Percentiles rank a stretch among this genome's conserved stretches.
Evolutionary conservation across 1,140 invertebrate species (phyloP).

Genomic region (Spodoptera frugiperda): DNA sequence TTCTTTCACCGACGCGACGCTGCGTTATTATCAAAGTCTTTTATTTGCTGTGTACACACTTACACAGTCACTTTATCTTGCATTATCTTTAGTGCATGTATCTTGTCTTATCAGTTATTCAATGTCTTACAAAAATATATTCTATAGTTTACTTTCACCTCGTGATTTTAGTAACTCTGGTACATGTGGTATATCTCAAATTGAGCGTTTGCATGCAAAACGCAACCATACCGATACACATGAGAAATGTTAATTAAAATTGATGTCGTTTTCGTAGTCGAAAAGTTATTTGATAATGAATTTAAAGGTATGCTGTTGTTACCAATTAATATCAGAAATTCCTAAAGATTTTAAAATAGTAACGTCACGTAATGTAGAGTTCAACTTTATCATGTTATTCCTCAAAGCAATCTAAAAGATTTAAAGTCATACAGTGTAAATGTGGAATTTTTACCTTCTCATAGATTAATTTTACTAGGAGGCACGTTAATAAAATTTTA

Average conservation of each 20-base stretch:
- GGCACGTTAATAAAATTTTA: neutral
- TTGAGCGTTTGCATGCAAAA: slow-evolving; percentile 27
- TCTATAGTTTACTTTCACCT: slow-evolving; percentile 36
- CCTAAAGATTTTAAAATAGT: no score
- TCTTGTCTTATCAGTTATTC: slow-evolving; percentile 38
- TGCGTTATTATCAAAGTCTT: slow-evolving; percentile 42
- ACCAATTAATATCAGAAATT: no score
- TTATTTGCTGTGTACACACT: neutral
- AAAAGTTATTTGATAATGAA: slow-evolving; percentile 9
- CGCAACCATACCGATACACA: slow-evolving; percentile 27
- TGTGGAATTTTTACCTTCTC: no score
- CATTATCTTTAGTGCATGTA: slow-evolving; percentile 41
- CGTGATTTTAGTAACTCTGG: slow-evolving; percentile 9
- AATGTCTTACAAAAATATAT: slow-evolving; percentile 36
- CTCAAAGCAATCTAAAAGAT: no score
- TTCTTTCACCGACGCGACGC: slow-evolving; percentile 19
- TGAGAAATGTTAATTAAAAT: slow-evolving; percentile 36
- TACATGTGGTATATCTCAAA: slow-evolving; percentile 22
- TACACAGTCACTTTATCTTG: slow-evolving; percentile 39
- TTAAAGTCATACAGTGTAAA: no score
- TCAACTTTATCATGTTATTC: no score
- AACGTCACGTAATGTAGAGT: no score
- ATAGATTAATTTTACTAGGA: neutral
- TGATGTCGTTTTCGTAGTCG: slow-evolving; percentile 6
- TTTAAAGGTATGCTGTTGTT: neutral